Evolutionary conservation across 92 coral and sea anemone genomes (phyloP).

Genomic region (Zoanthus sociatus): DNA sequence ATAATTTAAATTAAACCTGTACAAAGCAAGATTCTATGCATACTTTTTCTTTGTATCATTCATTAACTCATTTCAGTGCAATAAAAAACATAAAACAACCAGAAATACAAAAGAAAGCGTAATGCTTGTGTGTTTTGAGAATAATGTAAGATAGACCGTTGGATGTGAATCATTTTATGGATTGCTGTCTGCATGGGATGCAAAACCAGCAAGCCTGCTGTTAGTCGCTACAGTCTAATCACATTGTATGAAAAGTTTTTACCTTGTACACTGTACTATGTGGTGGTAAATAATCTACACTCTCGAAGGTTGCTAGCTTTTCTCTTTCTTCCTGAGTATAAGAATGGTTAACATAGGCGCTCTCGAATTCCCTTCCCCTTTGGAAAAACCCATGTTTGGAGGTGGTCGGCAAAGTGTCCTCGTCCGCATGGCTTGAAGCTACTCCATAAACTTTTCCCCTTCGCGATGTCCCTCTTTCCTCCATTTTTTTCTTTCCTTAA

Average conservation of each 20-base stretch:
- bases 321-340: constrained; percentile 96
- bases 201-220: no score
- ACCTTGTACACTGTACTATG: constrained; percentile 99
- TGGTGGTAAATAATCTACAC: constrained; percentile 96
- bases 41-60: no score
- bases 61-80: no score
- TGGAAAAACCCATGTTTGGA: constrained; percentile 91
- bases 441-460: constrained; percentile 86
- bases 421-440: constrained; percentile 90
- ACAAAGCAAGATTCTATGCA: no score
- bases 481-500: constrained; percentile 11
- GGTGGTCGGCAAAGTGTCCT: constrained; percentile 82
- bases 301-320: constrained; percentile 91
- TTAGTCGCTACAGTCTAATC: neutral
- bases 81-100: neutral
- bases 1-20: no score
- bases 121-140: no score
- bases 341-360: constrained; percentile 94
- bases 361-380: constrained; percentile 97
- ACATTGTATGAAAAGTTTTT: neutral
- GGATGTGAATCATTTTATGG: no score
- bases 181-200: no score
- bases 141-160: no score
- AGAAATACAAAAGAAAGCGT: neutral
- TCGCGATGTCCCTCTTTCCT: constrained; percentile 34